These are phyloP conservation scores for Acrocephalus arundinaceus DNA, from an alignment of 2,113 vertebrate species.

Conservation along the genomic window DNA sequence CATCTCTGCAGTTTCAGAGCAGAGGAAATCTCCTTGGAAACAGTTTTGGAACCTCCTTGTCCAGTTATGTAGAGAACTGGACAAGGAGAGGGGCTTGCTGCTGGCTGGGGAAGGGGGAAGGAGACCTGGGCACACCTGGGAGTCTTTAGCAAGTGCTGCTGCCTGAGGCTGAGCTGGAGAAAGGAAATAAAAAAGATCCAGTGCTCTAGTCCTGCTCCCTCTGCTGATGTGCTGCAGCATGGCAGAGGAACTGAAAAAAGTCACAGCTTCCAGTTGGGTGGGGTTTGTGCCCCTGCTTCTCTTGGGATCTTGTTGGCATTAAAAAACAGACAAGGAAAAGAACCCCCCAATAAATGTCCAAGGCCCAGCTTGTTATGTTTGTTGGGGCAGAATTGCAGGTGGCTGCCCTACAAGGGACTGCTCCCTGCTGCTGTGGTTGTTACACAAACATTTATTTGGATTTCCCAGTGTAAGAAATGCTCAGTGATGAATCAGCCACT, in stretches of 20 bases:
- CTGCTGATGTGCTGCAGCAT: background rate
- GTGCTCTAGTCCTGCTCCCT: background rate
- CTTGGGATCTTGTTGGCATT: background rate
- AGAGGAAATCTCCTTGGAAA: background rate
- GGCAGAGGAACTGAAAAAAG: background rate
- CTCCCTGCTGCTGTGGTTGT: background rate
- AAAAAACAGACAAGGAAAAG: background rate
- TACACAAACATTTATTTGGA: background rate
- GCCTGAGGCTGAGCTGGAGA: background rate
- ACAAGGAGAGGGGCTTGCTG: background rate
- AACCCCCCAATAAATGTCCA: accelerated
- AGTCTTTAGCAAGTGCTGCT: background rate
- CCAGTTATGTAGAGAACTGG: background rate
- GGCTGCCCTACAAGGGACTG: background rate
- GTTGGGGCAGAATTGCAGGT: background rate
- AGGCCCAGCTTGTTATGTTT: accelerated
- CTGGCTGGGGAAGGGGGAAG: background rate
- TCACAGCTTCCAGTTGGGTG: background rate
- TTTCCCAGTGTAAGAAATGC: background rate
- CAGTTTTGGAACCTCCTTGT: no score
- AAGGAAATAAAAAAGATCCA: accelerated
- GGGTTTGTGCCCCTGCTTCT: background rate
- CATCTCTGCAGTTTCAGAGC: background rate
- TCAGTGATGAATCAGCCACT: background rate
- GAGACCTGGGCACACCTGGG: background rate